A percentile compares a stretch with the other conserved stretches of the same genome.
Conservation (phyloP, 2,797 vertebrate genomes). For the Melanotaenia parkinsoni region DNA sequence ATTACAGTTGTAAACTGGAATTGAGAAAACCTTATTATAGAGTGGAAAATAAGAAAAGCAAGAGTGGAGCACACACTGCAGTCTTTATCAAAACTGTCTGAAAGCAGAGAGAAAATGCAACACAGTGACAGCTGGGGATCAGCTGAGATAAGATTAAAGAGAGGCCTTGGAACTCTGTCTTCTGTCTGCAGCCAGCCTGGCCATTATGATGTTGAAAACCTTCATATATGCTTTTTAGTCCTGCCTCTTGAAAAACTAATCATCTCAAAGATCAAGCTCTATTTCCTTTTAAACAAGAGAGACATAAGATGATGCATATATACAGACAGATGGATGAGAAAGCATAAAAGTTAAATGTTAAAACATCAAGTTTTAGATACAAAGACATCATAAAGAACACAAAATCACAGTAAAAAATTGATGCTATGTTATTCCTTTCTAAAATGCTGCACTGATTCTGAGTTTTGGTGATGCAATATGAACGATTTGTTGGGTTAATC, state of each 20-base stretch:
- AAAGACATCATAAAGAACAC: background rate
- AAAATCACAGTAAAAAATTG: slow-evolving; percentile 9
- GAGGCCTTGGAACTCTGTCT: slow-evolving; percentile 29
- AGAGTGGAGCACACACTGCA: slow-evolving; percentile 15
- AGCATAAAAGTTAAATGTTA: background rate
- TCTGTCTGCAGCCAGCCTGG: slow-evolving; percentile 11
- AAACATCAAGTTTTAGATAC: slow-evolving; percentile 2
- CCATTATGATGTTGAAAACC: slow-evolving; percentile 43
- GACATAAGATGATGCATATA: background rate
- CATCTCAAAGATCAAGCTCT: slow-evolving; percentile 1
- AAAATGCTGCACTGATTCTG: slow-evolving; percentile 16
- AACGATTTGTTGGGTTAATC: slow-evolving; percentile 45
- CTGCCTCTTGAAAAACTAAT: slow-evolving; percentile 34
- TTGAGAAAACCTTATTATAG: slow-evolving; percentile 21
- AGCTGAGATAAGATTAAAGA: slow-evolving; percentile 58
- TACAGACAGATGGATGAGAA: background rate
- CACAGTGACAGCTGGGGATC: slow-evolving; percentile 51
- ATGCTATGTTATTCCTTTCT: background rate
- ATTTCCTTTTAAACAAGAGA: background rate
- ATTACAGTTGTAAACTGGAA: slow-evolving; percentile 23
- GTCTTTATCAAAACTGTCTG: slow-evolving; percentile 30
- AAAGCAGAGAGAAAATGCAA: slow-evolving; percentile 43
- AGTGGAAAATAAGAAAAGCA: slow-evolving; percentile 23
- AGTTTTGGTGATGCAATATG: slow-evolving; percentile 34
- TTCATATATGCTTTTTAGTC: slow-evolving; percentile 37